Percentiles rank a stretch among this genome's conserved stretches.
phyloP scores from a whole-genome alignment of 2,113 vertebrate genomes.

The Irena cyanogastra region DNA sequence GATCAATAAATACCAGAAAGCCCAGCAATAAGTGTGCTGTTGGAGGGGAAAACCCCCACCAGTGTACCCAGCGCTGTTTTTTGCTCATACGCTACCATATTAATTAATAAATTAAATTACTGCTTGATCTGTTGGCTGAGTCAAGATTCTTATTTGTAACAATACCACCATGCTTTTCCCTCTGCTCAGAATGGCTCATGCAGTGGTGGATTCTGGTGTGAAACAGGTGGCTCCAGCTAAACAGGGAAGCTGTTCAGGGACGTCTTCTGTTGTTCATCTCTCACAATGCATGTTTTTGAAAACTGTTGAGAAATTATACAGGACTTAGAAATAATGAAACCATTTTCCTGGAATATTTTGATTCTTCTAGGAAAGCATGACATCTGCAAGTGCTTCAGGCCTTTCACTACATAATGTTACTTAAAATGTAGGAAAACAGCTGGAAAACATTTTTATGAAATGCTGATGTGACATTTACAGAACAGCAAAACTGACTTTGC shows the following conservation, averaged over 20 bases:
- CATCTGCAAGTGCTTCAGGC: neutral
- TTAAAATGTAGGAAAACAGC: neutral
- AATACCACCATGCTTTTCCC: neutral
- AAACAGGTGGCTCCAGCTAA: rapidly evolving
- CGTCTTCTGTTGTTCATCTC: rapidly evolving
- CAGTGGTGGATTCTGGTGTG: neutral
- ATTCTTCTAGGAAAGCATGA: neutral
- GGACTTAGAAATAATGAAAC: neutral
- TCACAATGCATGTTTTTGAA: neutral
- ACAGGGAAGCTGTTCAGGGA: neutral
- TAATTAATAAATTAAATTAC: too few species aligned
- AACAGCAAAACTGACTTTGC: neutral
- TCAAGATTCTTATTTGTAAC: too few species aligned
- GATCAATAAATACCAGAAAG: too few species aligned
- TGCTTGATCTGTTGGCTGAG: too few species aligned
- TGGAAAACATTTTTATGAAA: neutral
- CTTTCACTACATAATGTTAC: neutral
- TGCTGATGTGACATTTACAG: neutral
- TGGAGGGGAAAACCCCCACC: too few species aligned
- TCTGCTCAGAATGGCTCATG: neutral
- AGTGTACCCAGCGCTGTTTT: too few species aligned
- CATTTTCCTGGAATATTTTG: neutral
- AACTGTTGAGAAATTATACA: neutral
- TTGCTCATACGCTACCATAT: too few species aligned
- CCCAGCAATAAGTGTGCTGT: too few species aligned